phyloP scores from a whole-genome alignment of 2,888 invertebrate genomes.

The Chrysomela aeneicollis region DNA sequence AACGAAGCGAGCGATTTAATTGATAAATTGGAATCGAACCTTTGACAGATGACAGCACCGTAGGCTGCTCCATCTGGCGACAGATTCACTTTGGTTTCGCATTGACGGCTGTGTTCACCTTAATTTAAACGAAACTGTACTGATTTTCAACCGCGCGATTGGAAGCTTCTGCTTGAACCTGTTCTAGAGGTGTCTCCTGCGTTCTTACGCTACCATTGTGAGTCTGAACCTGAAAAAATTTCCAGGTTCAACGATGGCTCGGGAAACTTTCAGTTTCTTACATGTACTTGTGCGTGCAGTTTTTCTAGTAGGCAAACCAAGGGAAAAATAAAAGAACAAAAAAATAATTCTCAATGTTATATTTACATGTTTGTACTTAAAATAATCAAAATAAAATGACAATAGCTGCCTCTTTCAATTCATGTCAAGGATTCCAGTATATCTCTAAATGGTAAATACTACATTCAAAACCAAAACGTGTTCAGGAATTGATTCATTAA shows the following conservation, averaged over 20 bases:
- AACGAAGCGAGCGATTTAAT: too few relatives aligned
- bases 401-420: conserved; percentile 25
- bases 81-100: neutral
- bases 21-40: too few relatives aligned
- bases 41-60: too few relatives aligned
- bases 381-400: conserved; percentile 38
- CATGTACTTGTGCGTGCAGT: conserved; percentile 19
- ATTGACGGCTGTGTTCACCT: conserved; percentile 27
- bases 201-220: conserved; percentile 85
- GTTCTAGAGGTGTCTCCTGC: conserved; percentile 79
- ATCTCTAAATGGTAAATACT: neutral
- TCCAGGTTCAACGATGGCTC: conserved; percentile 30
- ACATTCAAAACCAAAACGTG: neutral
- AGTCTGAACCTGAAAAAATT: conserved; percentile 69
- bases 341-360: conserved; percentile 43
- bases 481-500: too few relatives aligned
- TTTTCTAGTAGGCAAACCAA: conserved; percentile 31
- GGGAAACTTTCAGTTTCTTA: conserved; percentile 11
- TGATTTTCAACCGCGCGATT: conserved; percentile 82
- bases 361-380: conserved; percentile 51
- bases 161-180: conserved; percentile 60
- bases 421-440: neutral
- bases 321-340: conserved; percentile 44
- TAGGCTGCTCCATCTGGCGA: too few relatives aligned
- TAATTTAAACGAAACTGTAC: conserved; percentile 73